Conservation (phyloP, 2,888 invertebrate species). For the Caenorhabditis drosophilae region DNA sequence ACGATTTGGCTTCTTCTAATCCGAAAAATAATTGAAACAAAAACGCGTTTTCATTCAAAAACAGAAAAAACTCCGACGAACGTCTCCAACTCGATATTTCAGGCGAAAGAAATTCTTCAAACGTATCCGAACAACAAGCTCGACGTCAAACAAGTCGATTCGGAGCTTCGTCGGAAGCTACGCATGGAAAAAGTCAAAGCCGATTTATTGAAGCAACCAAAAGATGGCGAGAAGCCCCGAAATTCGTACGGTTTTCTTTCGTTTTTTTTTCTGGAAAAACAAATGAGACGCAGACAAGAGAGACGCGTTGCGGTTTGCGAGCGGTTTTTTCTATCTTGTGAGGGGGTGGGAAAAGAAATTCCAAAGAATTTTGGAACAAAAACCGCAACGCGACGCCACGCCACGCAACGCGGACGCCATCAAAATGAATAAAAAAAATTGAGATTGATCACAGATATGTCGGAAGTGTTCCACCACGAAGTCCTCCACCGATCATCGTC, state of each 20-base stretch:
- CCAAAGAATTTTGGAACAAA: too few relatives aligned
- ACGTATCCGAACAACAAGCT: slow-evolving; percentile 36
- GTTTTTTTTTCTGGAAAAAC: background rate
- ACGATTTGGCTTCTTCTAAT: too few relatives aligned
- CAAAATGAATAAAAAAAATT: too few relatives aligned
- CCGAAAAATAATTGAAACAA: too few relatives aligned
- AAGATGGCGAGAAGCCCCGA: slow-evolving; percentile 32
- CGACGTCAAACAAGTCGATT: slow-evolving; percentile 21
- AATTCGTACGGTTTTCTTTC: slow-evolving; percentile 15
- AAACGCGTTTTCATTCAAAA: too few relatives aligned
- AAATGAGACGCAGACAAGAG: background rate
- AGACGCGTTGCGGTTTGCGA: too few relatives aligned
- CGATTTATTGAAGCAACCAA: slow-evolving; percentile 31
- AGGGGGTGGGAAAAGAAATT: too few relatives aligned
- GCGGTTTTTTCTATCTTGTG: too few relatives aligned
- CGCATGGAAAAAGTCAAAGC: slow-evolving; percentile 40
- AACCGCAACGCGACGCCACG: too few relatives aligned
- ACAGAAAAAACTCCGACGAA: too few relatives aligned
- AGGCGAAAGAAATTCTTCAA: slow-evolving; percentile 38
- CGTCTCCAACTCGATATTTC: too few relatives aligned
- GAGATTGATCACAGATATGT: slow-evolving; percentile 36
- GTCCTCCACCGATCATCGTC: slow-evolving; percentile 50
- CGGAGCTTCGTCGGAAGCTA: slow-evolving; percentile 28
- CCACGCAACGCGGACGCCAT: too few relatives aligned
- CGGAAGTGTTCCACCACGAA: slow-evolving; percentile 57